Evolutionary conservation across 2,888 invertebrate genomes (phyloP).

Genomic region (Ecliptopera silaceata): DNA sequence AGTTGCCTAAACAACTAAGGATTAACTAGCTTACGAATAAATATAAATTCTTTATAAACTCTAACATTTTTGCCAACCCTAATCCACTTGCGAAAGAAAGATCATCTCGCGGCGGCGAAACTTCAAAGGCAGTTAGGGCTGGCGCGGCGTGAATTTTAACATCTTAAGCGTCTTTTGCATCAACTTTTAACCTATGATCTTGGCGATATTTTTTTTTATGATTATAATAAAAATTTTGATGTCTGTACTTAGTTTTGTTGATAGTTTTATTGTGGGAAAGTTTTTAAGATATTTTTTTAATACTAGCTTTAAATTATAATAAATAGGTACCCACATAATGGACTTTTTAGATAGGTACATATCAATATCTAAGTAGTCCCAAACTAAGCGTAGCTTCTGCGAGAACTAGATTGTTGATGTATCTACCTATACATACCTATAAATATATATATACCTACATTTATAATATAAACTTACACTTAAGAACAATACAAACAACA

Average conservation of each 20-base stretch:
- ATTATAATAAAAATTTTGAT: constrained; percentile 29
- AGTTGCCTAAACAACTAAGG: too few species aligned
- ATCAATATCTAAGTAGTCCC: too few species aligned
- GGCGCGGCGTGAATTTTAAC: constrained; percentile 53
- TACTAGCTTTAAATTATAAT: too few species aligned
- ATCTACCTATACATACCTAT: too few species aligned
- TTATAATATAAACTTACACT: too few species aligned
- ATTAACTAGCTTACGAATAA: neutral
- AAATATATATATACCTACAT: too few species aligned
- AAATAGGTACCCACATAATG: too few species aligned
- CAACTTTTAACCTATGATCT: constrained; percentile 46
- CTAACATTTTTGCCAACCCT: constrained; percentile 38
- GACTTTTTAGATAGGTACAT: too few species aligned
- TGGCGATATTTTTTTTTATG: constrained; percentile 37
- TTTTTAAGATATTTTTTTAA: neutral
- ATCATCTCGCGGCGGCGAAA: constrained; percentile 57
- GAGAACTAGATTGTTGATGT: too few species aligned
- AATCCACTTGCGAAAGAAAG: constrained; percentile 41
- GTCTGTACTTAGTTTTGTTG: constrained; percentile 11
- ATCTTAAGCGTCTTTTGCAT: constrained; percentile 17
- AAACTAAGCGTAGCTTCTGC: too few species aligned
- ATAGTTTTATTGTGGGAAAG: constrained; percentile 26
- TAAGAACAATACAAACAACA: too few species aligned
- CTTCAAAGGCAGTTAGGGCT: constrained; percentile 58
- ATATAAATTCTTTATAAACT: constrained; percentile 10